Conservation (phyloP, 2,888 invertebrate genomes). For the Pelosia muscerda region DNA sequence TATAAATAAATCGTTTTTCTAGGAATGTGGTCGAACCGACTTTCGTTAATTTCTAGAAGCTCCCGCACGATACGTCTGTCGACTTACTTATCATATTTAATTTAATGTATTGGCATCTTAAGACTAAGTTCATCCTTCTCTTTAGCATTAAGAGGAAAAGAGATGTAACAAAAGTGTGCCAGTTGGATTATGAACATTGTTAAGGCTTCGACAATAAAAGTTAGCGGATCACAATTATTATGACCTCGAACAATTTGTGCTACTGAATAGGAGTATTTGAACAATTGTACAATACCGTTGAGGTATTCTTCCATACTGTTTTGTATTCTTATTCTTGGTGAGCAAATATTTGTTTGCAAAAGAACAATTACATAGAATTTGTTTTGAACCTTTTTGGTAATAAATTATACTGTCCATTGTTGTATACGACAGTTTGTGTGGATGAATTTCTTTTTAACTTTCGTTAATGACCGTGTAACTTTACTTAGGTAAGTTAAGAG, state of each 20-base stretch:
- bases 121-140: conserved; percentile 16
- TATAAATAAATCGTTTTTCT: conserved; percentile 59
- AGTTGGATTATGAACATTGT: conserved; percentile 11
- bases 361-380: neutral
- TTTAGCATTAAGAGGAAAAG: conserved; percentile 16
- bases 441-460: neutral
- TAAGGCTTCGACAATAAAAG: conserved; percentile 14
- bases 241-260: conserved; percentile 1
- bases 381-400: conserved; percentile 6
- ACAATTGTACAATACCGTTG: conserved; percentile 39
- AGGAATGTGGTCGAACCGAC: conserved; percentile 65
- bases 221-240: conserved; percentile 8
- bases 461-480: neutral
- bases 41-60: conserved; percentile 56
- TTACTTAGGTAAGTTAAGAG: neutral
- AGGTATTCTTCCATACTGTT: conserved; percentile 26
- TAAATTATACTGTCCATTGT: neutral
- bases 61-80: conserved; percentile 23
- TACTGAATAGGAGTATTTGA: conserved; percentile 37
- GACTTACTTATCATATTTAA: conserved; percentile 28
- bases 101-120: conserved; percentile 18
- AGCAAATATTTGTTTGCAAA: neutral
- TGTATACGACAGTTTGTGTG: neutral
- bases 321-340: conserved; percentile 20
- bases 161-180: conserved; percentile 23